Percentiles rank a stretch among this genome's conserved stretches.
These are phyloP conservation scores for Erpobdella octoculata DNA, from an alignment of 2,888 invertebrate species.

Conservation along the genomic window DNA sequence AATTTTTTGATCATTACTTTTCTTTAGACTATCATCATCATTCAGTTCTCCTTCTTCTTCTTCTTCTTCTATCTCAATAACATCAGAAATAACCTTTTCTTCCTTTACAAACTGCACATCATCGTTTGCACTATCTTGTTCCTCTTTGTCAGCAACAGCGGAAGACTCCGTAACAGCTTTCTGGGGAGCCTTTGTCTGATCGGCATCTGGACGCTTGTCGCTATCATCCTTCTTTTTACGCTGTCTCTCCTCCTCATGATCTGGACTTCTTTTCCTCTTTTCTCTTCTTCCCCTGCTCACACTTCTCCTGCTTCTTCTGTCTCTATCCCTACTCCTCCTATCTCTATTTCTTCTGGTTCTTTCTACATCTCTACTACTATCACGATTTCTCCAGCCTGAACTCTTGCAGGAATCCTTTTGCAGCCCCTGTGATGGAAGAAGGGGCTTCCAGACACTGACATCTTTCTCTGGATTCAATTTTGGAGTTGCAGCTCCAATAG, in stretches of 20 bases:
- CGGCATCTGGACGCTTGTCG: not conserved
- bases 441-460: conserved; percentile 1
- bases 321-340: not conserved
- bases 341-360: not conserved
- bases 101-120: conserved; percentile 7
- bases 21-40: not conserved
- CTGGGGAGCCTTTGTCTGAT: too few relatives aligned
- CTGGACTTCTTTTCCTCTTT: conserved; percentile 7
- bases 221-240: not conserved
- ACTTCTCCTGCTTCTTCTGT: not conserved
- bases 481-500: not conserved
- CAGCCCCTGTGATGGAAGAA: not conserved
- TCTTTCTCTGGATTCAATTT: too few relatives aligned
- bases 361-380: not conserved
- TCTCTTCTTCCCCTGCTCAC: not conserved
- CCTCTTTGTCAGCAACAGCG: not conserved
- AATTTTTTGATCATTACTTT: not conserved
- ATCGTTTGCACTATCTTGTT: not conserved
- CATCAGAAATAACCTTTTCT: not conserved
- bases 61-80: conserved; percentile 9
- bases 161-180: not conserved
- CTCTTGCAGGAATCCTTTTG: not conserved
- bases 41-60: not conserved
- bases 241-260: not conserved
- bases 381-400: not conserved